phyloP scores from a whole-genome alignment of 1,140 invertebrate species.

The Macrosteles quadrilineatus region DNA sequence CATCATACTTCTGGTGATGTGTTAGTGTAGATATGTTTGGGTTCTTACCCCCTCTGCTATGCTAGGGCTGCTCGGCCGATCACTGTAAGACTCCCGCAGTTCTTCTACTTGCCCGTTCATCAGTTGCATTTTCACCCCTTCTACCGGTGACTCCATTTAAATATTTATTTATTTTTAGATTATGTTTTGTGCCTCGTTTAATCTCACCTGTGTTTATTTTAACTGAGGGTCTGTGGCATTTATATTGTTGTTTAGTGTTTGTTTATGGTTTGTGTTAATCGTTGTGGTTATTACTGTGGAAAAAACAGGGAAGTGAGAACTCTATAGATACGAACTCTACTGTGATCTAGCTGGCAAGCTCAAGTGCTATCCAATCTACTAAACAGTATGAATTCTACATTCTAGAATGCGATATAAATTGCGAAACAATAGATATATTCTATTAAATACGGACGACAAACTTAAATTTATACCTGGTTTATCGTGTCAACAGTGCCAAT shows the following conservation, averaged over 20 bases:
- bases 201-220: constrained; percentile 6
- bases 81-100: neutral
- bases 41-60: constrained; percentile 2
- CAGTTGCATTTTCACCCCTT: neutral
- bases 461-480: too few relatives aligned
- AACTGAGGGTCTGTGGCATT: neutral
- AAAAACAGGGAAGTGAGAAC: constrained; percentile 14
- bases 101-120: constrained; percentile 6
- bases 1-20: neutral
- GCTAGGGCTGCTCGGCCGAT: neutral
- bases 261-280: constrained; percentile 14
- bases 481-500: too few relatives aligned
- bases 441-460: too few relatives aligned
- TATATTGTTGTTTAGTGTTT: constrained; percentile 19
- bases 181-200: constrained; percentile 6
- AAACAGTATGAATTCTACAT: too few relatives aligned
- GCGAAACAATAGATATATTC: too few relatives aligned
- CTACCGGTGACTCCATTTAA: constrained; percentile 7
- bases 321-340: too few relatives aligned
- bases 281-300: neutral
- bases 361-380: too few relatives aligned
- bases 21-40: neutral
- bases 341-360: too few relatives aligned
- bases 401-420: too few relatives aligned
- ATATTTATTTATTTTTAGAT: constrained; percentile 5